Evolutionary conservation across 2,113 vertebrate genomes (phyloP).

Genomic region (Scophthalmus maximus): DNA sequence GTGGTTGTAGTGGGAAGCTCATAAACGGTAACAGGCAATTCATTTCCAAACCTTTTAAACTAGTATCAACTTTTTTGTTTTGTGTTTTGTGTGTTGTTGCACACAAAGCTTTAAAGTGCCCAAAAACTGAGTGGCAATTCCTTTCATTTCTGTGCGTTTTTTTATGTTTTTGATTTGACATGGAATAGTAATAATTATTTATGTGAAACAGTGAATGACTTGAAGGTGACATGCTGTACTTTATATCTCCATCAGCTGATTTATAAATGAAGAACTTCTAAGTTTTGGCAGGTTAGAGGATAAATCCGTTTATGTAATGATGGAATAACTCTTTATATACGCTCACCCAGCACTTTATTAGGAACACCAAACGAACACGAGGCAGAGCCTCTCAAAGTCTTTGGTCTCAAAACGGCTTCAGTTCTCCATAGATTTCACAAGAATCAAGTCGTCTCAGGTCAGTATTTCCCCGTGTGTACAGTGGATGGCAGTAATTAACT

Average conservation of each 20-base stretch:
- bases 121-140: neutral
- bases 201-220: neutral
- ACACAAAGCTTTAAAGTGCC: neutral
- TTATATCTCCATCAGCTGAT: neutral
- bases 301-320: neutral
- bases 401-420: neutral
- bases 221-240: neutral
- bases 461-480: too few relatives aligned
- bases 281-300: neutral
- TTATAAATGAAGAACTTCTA: neutral
- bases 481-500: too few relatives aligned
- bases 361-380: neutral
- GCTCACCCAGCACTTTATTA: neutral
- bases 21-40: too few relatives aligned
- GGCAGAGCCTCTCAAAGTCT: neutral
- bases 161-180: neutral
- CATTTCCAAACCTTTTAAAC: too few relatives aligned
- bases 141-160: too few relatives aligned
- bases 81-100: too few relatives aligned
- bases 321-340: neutral
- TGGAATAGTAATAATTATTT: neutral
- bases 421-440: neutral
- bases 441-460: too few relatives aligned
- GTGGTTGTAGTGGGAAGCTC: neutral
- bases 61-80: neutral